Conservation (phyloP, 2,113 vertebrate genomes). For the Syrmaticus mikado region DNA sequence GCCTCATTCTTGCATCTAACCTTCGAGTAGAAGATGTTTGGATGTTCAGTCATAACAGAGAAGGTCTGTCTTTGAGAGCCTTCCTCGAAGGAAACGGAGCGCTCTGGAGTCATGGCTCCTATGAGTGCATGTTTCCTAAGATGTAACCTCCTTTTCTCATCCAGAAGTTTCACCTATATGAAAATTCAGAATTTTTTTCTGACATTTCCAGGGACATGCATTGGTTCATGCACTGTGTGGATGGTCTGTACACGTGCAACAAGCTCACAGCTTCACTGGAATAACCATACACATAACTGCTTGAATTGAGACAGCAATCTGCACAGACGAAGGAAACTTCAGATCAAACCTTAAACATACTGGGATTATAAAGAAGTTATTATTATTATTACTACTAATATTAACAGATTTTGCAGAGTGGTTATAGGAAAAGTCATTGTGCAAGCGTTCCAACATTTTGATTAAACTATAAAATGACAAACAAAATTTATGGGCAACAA, state of each 20-base stretch:
- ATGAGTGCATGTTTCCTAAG: background rate
- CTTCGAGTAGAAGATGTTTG: background rate
- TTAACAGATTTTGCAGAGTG: background rate
- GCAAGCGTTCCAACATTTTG: background rate
- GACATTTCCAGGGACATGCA: background rate
- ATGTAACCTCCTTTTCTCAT: background rate
- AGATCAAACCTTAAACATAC: background rate
- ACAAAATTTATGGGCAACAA: background rate
- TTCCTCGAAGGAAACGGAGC: background rate
- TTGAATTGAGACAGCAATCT: background rate
- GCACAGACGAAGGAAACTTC: background rate
- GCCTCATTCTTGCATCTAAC: background rate
- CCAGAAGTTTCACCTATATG: background rate
- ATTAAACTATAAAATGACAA: background rate
- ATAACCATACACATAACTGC: background rate
- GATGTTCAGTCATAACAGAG: background rate
- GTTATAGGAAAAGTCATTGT: background rate
- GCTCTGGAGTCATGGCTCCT: background rate
- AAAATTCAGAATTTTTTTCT: background rate
- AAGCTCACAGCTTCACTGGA: background rate
- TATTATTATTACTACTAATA: background rate
- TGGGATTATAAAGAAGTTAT: background rate
- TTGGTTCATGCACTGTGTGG: rapidly evolving
- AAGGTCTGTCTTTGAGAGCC: background rate
- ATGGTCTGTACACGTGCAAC: background rate